These are phyloP conservation scores for Arbacia lixula DNA, from an alignment of 53 echinoderm and acorn worm genomes.

Conservation along the genomic window DNA sequence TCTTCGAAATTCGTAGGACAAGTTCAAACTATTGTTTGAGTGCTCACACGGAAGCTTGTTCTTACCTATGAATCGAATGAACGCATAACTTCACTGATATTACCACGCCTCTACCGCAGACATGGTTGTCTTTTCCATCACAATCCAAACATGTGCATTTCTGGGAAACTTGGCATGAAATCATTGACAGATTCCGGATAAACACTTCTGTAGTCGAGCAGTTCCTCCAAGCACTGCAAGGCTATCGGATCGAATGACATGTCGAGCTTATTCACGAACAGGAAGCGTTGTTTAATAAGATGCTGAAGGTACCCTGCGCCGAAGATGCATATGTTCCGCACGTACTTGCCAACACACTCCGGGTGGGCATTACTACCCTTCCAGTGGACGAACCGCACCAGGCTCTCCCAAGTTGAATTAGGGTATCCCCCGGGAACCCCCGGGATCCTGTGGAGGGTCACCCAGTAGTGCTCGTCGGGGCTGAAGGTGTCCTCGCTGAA, in stretches of 20 bases:
- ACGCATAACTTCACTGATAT: no score
- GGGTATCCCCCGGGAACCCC: conserved; percentile 60
- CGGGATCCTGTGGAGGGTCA: conserved; percentile 48
- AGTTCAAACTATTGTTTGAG: no score
- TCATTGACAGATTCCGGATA: conserved; percentile 24
- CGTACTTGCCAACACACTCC: conserved; percentile 48
- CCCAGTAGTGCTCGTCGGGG: conserved; percentile 75
- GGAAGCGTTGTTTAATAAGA: not conserved
- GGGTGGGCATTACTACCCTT: conserved; percentile 1
- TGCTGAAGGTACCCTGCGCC: conserved; percentile 34
- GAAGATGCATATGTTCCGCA: conserved; percentile 47
- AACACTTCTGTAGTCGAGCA: conserved; percentile 27
- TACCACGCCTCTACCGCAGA: no score
- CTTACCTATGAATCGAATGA: no score
- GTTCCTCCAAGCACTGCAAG: conserved; percentile 58
- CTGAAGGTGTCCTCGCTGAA: conserved; percentile 51
- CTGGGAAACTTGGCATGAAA: conserved; percentile 22
- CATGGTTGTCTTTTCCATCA: no score
- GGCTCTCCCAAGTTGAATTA: conserved; percentile 21
- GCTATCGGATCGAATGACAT: conserved; percentile 49
- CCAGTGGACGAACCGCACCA: conserved; percentile 48
- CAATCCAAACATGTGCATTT: conserved; percentile 31
- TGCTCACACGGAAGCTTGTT: no score
- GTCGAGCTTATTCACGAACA: conserved; percentile 60
- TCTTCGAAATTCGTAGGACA: no score